Conservation (phyloP, 2,113 vertebrate genomes). For the Macrotis lagotis region DNA sequence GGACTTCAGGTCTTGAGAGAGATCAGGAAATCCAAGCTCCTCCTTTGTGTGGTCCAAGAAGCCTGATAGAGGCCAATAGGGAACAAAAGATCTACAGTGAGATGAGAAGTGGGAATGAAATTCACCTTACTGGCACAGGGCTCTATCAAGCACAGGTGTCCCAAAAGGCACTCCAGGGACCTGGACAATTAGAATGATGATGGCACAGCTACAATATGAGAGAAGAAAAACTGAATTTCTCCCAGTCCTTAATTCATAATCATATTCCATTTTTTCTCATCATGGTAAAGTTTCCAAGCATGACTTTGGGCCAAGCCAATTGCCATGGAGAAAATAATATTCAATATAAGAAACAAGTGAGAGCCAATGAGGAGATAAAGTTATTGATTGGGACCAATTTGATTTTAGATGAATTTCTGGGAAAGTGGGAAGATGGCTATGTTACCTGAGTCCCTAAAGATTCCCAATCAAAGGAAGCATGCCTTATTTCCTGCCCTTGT, state of each 20-base stretch:
- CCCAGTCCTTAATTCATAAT: background rate
- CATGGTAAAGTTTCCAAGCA: slow-evolving; percentile 23
- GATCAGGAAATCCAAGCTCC: background rate
- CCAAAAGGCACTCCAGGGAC: background rate
- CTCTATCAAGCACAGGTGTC: background rate
- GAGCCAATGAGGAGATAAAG: slow-evolving; percentile 18
- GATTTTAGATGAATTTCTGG: slow-evolving; percentile 4
- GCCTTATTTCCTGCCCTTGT: slow-evolving; percentile 1
- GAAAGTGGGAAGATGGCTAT: background rate
- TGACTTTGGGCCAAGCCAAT: slow-evolving; percentile 5
- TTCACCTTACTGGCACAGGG: background rate
- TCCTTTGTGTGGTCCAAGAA: background rate
- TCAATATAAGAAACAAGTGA: background rate
- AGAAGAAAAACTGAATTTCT: background rate
- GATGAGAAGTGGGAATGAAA: background rate
- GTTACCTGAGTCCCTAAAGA: slow-evolving; percentile 1
- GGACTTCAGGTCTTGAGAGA: background rate
- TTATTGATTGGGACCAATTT: background rate
- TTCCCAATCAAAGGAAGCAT: background rate
- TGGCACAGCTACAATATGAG: background rate
- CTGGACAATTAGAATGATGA: background rate
- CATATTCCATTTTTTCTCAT: slow-evolving; percentile 2
- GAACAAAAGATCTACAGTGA: background rate
- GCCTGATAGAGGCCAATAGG: background rate
- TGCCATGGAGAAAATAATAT: slow-evolving; percentile 15